These are phyloP conservation scores for Plecotus auritus DNA, from an alignment of 2,113 vertebrate genomes.

Conservation along the genomic window DNA sequence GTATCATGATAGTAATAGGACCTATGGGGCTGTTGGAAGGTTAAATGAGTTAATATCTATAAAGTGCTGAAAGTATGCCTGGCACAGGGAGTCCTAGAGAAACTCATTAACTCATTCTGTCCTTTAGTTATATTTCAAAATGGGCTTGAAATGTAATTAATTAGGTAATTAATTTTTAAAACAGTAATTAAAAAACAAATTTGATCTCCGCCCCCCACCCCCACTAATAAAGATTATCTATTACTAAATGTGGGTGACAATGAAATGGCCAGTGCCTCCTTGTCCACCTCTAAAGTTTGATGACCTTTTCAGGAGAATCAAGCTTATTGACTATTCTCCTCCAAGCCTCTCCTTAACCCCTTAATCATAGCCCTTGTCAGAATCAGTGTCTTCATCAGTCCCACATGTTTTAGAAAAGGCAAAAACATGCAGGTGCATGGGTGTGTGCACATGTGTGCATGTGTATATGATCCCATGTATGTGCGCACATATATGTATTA, in stretches of 20 bases:
- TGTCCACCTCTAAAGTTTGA: neutral
- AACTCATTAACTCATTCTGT: neutral
- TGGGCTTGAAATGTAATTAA: neutral
- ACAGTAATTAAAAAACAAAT: neutral
- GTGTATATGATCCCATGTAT: too few species aligned
- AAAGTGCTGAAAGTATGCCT: neutral
- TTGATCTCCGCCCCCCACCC: neutral
- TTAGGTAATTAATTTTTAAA: neutral
- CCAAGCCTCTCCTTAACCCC: neutral
- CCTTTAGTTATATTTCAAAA: neutral
- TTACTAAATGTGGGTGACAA: neutral
- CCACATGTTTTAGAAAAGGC: neutral
- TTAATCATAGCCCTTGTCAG: neutral
- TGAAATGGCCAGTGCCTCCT: neutral
- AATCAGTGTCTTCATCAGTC: neutral
- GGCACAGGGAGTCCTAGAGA: neutral
- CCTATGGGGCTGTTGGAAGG: neutral
- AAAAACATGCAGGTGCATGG: accelerated
- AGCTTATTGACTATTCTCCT: neutral
- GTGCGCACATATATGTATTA: accelerated
- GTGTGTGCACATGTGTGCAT: neutral
- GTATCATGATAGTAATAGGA: accelerated
- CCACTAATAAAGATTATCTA: neutral
- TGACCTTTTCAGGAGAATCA: neutral
- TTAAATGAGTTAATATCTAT: neutral